Conservation (phyloP, 1,140 invertebrate species). For the Orussus abietinus region DNA sequence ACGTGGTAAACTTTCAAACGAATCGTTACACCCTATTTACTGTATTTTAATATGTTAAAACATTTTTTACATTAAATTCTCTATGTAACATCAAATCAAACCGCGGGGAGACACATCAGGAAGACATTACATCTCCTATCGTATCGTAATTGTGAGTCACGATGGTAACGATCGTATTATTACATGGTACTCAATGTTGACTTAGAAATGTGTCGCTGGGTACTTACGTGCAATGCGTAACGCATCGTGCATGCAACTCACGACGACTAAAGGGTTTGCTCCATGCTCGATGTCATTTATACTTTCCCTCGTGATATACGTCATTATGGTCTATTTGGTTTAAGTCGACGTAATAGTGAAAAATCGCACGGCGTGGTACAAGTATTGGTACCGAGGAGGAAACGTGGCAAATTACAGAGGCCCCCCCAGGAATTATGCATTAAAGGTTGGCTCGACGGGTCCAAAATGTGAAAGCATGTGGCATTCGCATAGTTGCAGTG, state of each 20-base stretch:
- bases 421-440: conserved; percentile 14
- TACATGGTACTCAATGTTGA: too few relatives aligned
- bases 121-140: conserved; percentile 1
- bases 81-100: background rate
- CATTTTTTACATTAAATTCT: conserved; percentile 5
- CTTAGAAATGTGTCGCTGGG: too few relatives aligned
- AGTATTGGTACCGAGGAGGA: conserved; percentile 13
- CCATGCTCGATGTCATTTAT: conserved; percentile 40
- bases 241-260: conserved; percentile 39
- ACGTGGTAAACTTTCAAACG: too few relatives aligned
- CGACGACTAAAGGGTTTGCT: conserved; percentile 38
- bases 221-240: conserved; percentile 40
- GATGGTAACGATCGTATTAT: too few relatives aligned
- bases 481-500: conserved; percentile 4
- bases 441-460: conserved; percentile 5
- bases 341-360: conserved; percentile 17
- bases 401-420: too few relatives aligned
- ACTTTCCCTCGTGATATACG: conserved; percentile 34
- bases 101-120: background rate
- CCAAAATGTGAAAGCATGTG: background rate
- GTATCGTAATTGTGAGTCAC: too few relatives aligned
- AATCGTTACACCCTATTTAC: too few relatives aligned
- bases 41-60: conserved; percentile 10
- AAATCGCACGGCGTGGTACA: conserved; percentile 17
- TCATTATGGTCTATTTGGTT: conserved; percentile 20